Conservation (phyloP, 2,797 vertebrate genomes). For the Clarias platycephalus region DNA sequence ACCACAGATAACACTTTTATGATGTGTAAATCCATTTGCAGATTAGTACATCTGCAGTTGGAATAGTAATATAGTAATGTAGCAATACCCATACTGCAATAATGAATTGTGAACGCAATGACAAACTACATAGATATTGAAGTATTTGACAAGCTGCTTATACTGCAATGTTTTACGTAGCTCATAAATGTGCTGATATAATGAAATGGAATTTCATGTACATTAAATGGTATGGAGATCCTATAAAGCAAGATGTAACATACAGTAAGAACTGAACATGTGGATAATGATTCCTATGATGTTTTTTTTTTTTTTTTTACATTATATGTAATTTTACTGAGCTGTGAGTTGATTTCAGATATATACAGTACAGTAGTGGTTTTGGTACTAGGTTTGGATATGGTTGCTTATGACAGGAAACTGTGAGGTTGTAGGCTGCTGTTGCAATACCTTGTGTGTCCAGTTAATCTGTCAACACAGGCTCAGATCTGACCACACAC, state of each 20-base stretch:
- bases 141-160: background rate
- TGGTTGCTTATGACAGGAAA: background rate
- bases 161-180: background rate
- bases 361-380: background rate
- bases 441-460: background rate
- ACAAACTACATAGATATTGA: background rate
- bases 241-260: background rate
- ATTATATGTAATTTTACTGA: background rate
- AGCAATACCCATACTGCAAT: background rate
- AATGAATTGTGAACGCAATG: background rate
- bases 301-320: no score
- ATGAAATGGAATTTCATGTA: background rate
- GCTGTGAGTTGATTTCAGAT: background rate
- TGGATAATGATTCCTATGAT: background rate
- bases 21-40: constrained; percentile 27
- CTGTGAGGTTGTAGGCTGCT: background rate
- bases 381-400: background rate
- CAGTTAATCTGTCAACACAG: constrained; percentile 44
- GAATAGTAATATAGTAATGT: background rate
- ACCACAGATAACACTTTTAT: background rate
- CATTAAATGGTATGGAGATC: background rate
- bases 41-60: background rate
- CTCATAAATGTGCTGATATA: background rate
- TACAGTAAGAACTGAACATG: background rate
- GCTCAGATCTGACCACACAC: constrained; percentile 17